These are phyloP conservation scores for Pagetopsis macropterus DNA, from an alignment of 2,797 vertebrate species.

Conservation along the genomic window DNA sequence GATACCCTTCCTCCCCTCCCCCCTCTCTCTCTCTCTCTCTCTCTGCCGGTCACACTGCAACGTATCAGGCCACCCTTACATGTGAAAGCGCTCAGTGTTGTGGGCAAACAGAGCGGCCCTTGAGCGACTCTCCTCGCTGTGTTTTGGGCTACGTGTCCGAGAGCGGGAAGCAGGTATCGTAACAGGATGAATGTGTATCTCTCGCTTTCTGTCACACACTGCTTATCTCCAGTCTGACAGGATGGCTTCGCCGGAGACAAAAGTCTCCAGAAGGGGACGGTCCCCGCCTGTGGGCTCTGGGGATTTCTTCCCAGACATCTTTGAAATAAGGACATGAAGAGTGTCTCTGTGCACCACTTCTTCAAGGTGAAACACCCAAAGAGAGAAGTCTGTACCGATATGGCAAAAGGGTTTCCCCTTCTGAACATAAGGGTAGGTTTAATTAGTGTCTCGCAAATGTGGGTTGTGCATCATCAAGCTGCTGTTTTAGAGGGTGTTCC, in stretches of 20 bases:
- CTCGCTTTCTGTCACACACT: constrained; percentile 58
- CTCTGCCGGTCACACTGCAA: constrained; percentile 28
- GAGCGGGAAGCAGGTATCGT: constrained; percentile 42
- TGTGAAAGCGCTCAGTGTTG: constrained; percentile 46
- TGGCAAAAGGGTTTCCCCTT: constrained; percentile 3
- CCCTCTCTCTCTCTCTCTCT: neutral
- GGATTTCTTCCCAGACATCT: constrained; percentile 48
- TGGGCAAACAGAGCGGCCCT: constrained; percentile 47
- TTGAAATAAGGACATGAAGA: constrained; percentile 49
- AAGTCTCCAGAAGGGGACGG: constrained; percentile 32
- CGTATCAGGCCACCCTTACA: constrained; percentile 23
- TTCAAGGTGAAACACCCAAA: constrained; percentile 43
- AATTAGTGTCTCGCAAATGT: constrained; percentile 24
- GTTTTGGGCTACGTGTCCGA: constrained; percentile 16
- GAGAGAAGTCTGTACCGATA: constrained; percentile 10
- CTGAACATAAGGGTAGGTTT: neutral
- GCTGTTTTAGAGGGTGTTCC: constrained; percentile 40
- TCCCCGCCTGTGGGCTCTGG: constrained; percentile 43
- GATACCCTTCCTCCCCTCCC: constrained; percentile 13
- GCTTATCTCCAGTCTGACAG: constrained; percentile 55
- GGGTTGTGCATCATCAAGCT: constrained; percentile 8
- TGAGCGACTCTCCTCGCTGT: constrained; percentile 17
- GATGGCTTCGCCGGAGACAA: constrained; percentile 47
- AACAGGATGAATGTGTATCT: constrained; percentile 57
- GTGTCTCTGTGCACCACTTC: constrained; percentile 17